A percentile compares a stretch with the other conserved stretches of the same genome.
phyloP scores from a whole-genome alignment of 2,797 vertebrate genomes.

The Enoplosus armatus region DNA sequence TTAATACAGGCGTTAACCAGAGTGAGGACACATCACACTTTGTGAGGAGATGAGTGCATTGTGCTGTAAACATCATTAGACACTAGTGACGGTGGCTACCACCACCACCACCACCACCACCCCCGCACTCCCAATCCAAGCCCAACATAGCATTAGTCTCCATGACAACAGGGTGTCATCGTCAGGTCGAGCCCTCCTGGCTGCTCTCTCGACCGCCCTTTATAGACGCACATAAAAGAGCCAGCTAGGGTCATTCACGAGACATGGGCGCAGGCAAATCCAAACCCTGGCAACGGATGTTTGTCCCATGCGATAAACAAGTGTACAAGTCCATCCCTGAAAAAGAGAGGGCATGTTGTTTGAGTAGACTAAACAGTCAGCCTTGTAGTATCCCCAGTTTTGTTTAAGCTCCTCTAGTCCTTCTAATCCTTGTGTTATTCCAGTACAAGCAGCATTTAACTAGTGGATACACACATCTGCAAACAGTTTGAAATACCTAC shows the following conservation, averaged over 20 bases:
- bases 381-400: slow-evolving; percentile 67
- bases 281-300: slow-evolving; percentile 83
- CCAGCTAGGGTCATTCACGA: slow-evolving; percentile 78
- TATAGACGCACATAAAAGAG: slow-evolving; percentile 83
- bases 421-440: slow-evolving; percentile 85
- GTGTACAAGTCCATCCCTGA: slow-evolving; percentile 78
- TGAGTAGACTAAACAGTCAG: slow-evolving; percentile 78
- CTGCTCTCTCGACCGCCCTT: slow-evolving; percentile 78
- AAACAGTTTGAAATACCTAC: slow-evolving; percentile 88
- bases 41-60: slow-evolving; percentile 66
- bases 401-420: slow-evolving; percentile 80
- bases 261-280: slow-evolving; percentile 71
- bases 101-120: slow-evolving; percentile 23
- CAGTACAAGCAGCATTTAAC: slow-evolving; percentile 74
- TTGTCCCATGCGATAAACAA: slow-evolving; percentile 87
- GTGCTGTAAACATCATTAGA: slow-evolving; percentile 79
- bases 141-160: slow-evolving; percentile 82
- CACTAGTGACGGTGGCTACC: slow-evolving; percentile 66
- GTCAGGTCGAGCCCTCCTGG: slow-evolving; percentile 86
- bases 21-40: slow-evolving; percentile 51
- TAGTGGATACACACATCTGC: slow-evolving; percentile 91
- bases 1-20: slow-evolving; percentile 58
- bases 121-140: slow-evolving; percentile 60
- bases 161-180: slow-evolving; percentile 86
- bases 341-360: slow-evolving; percentile 73